Percentiles rank a stretch among this genome's conserved stretches.
phyloP scores from a whole-genome alignment of 2,113 vertebrate genomes.

The Nanorana parkeri region DNA sequence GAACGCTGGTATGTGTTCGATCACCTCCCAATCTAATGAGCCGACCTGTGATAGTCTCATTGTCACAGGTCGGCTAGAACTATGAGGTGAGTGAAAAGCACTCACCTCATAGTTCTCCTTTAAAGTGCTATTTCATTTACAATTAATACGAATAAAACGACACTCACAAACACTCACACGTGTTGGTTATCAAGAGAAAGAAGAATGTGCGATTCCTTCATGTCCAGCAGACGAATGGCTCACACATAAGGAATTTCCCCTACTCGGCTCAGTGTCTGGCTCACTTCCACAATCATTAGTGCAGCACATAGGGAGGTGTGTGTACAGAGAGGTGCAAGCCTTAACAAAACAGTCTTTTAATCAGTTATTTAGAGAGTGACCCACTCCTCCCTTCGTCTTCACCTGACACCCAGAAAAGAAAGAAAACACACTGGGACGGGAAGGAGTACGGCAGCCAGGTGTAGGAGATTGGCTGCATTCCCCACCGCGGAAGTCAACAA shows the following conservation, averaged over 20 bases:
- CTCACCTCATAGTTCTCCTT: no score
- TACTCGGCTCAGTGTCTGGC: slow-evolving; percentile 5
- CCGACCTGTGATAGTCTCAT: no score
- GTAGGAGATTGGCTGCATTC: slow-evolving; percentile 30
- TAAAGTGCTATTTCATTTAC: no score
- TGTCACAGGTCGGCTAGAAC: no score
- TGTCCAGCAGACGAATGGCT: slow-evolving; percentile 11
- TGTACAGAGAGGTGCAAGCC: slow-evolving; percentile 34
- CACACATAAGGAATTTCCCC: slow-evolving; percentile 24
- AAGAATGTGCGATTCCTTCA: not conserved
- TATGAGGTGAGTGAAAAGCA: no score
- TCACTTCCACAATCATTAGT: slow-evolving; percentile 19
- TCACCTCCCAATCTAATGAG: no score
- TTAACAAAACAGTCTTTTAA: slow-evolving; percentile 34
- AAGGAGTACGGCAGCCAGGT: slow-evolving; percentile 37
- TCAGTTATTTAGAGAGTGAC: slow-evolving; percentile 14
- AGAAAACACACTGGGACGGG: slow-evolving; percentile 17
- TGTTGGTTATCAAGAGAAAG: not conserved
- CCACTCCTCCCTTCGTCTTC: not conserved
- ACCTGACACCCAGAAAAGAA: slow-evolving; percentile 16
- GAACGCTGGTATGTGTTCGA: no score
- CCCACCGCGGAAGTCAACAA: slow-evolving; percentile 23
- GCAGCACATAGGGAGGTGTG: slow-evolving; percentile 17
- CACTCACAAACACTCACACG: not conserved
- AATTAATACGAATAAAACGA: no score